phyloP scores from a whole-genome alignment of 2,888 invertebrate species.

The Acanthosepion esculentum region DNA sequence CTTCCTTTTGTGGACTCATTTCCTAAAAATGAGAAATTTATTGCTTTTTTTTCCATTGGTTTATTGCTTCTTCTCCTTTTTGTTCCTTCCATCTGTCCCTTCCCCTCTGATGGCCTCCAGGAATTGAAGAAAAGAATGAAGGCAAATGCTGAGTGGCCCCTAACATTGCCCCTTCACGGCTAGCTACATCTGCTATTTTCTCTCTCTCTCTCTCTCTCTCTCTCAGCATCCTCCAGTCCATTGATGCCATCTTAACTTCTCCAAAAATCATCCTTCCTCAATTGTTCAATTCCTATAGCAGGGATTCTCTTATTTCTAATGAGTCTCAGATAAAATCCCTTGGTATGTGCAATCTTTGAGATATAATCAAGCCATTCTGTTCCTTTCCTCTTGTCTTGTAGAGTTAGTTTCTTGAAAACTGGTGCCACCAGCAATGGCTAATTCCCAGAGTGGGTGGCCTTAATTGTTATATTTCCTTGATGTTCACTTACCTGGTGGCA shows the following conservation, averaged over 20 bases:
- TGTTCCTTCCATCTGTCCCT: background rate
- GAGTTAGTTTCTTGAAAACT: background rate
- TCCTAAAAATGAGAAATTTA: background rate
- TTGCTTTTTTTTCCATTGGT: background rate
- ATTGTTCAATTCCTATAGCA: too few relatives aligned
- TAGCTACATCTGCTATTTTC: background rate
- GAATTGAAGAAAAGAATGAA: too few relatives aligned
- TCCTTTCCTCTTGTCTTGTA: background rate
- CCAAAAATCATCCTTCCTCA: too few relatives aligned
- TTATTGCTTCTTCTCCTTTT: background rate
- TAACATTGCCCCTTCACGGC: background rate
- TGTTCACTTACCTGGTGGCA: background rate
- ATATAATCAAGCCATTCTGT: background rate
- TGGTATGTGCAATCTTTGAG: background rate
- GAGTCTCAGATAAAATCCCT: background rate
- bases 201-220: too few relatives aligned
- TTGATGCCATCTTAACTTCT: background rate
- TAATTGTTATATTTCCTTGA: background rate
- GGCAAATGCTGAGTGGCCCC: background rate
- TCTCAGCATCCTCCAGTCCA: background rate
- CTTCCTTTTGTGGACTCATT: background rate
- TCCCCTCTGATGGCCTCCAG: too few relatives aligned
- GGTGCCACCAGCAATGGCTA: background rate
- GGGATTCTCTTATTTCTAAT: background rate
- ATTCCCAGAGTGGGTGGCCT: background rate